Base-by-base conservation (phyloP, 2,888 invertebrate genomes). In the Eupithecia subumbrata region DNA sequence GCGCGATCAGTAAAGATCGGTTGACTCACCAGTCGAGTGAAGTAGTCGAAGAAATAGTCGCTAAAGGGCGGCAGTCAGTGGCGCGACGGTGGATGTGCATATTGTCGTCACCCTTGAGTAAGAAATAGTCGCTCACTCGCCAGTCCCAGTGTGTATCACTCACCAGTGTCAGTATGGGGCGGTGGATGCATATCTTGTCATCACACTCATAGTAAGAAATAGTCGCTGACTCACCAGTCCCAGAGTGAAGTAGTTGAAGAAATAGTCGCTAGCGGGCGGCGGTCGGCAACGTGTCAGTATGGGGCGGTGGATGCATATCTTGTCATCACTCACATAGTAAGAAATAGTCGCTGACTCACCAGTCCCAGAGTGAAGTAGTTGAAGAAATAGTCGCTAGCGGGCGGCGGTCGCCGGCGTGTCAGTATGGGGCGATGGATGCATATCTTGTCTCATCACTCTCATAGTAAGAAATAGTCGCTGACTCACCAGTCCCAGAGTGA, bases 371-470 rank as follows among this genome's bases (percentile, higher is more conserved):
- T 98, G 90, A 99, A 99, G 91, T 99, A 99, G 95, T 99, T 99
- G 94, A 98, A 99, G 95, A 99, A 99, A 93, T 99, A 99, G 92
- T 99, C 99, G 70, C 99, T 98, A 77, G 97, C 97, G 82, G 97
- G 96, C 78, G 97, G 96, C 77, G 97, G 97, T 82, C 97, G 96
- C 76, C 93, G 89, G 88, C 98, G 97, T 14, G 77, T 77, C 9
- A 98, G 97, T 85, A 97, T 97, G 52, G 98, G 98, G 82, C 97
- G 97, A 94, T 99, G 99, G 87, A 99, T 99, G 91, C 98, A 97
- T 99, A 99, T 99, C 95, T 99, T 99, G 91, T 99, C n/a, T n/a
- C 99, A 91, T 99, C 99, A 64, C 99, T 98, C 94, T 99, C 99
- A 95, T 98, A 99, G 95, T 98, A 99, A 56, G 3, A 56, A 22